phyloP scores from a whole-genome alignment of 2,113 vertebrate genomes.

The Donacobius atricapilla region DNA sequence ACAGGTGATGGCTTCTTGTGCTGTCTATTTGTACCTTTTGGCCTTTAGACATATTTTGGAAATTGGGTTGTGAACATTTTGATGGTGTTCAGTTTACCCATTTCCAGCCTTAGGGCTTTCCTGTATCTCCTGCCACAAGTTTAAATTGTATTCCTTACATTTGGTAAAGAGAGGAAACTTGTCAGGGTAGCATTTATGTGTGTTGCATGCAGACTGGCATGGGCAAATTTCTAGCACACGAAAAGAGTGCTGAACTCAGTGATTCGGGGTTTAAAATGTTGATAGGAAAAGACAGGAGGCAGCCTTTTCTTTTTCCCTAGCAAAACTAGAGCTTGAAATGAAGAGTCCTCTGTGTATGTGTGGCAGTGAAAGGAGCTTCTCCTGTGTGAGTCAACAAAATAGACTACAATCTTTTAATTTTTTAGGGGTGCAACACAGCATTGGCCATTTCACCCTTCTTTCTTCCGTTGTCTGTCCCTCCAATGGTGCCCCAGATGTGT shows the following conservation, averaged over 20 bases:
- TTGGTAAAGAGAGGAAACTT: not conserved
- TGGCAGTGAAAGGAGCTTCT: not conserved
- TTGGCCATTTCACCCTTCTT: not conserved
- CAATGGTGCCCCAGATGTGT: fast-evolving
- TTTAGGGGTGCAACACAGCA: not conserved
- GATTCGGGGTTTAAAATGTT: not conserved
- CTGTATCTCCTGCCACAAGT: not conserved
- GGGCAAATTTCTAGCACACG: not conserved
- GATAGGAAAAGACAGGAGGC: not conserved
- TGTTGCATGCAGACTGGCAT: not conserved
- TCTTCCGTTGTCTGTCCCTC: not conserved
- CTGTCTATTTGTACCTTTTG: not conserved
- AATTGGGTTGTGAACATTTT: not conserved
- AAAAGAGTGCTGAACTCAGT: not conserved
- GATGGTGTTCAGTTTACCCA: not conserved
- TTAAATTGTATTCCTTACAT: not conserved
- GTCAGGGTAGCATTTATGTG: not conserved
- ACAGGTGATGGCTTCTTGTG: not conserved
- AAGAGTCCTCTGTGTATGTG: not conserved
- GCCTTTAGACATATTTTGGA: not conserved
- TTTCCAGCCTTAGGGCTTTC: not conserved
- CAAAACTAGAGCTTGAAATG: not conserved
- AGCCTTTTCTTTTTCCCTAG: not conserved
- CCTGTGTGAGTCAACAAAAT: not conserved
- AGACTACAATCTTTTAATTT: not conserved